Conservation (phyloP, 2,888 invertebrate genomes). For the Leucophenga montana region DNA sequence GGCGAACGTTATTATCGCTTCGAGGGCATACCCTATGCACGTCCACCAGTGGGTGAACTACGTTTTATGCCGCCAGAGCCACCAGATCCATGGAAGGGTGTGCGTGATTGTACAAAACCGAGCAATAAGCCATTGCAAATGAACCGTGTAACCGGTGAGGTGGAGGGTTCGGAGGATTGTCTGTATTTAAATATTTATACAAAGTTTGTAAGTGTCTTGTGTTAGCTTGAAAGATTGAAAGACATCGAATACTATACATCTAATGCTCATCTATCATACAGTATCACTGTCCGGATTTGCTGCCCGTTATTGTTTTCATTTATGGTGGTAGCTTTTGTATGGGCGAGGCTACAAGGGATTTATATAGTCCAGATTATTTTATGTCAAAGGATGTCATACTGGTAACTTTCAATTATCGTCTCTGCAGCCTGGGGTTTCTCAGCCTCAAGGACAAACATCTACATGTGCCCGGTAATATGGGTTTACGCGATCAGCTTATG, state of each 20-base stretch:
- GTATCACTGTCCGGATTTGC: slow-evolving; percentile 42
- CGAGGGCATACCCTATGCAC: slow-evolving; percentile 65
- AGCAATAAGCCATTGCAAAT: slow-evolving; percentile 66
- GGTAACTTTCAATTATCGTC: slow-evolving; percentile 73
- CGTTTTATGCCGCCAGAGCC: slow-evolving; percentile 67
- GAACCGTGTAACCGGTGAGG: slow-evolving; percentile 51
- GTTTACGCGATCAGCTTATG: slow-evolving; percentile 69
- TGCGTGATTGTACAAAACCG: slow-evolving; percentile 68
- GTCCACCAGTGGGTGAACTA: slow-evolving; percentile 56
- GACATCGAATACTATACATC: background rate
- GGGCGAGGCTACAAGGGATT: slow-evolving; percentile 69
- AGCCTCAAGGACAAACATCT: slow-evolving; percentile 68
- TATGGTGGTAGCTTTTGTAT: slow-evolving; percentile 73
- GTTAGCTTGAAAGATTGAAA: background rate
- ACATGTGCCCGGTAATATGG: slow-evolving; percentile 8
- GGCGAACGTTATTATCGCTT: slow-evolving; percentile 58
- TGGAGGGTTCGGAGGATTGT: slow-evolving; percentile 75
- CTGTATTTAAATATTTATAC: slow-evolving; percentile 74
- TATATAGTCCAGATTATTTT: slow-evolving; percentile 72
- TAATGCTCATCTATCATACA: background rate
- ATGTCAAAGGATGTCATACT: slow-evolving; percentile 73
- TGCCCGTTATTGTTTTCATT: slow-evolving; percentile 73
- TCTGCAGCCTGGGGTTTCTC: slow-evolving; percentile 73
- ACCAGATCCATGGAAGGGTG: slow-evolving; percentile 69
- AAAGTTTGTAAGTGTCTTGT: slow-evolving; percentile 56